Evolutionary conservation across 1,140 invertebrate genomes (phyloP).

Genomic region (Drusus annulatus): DNA sequence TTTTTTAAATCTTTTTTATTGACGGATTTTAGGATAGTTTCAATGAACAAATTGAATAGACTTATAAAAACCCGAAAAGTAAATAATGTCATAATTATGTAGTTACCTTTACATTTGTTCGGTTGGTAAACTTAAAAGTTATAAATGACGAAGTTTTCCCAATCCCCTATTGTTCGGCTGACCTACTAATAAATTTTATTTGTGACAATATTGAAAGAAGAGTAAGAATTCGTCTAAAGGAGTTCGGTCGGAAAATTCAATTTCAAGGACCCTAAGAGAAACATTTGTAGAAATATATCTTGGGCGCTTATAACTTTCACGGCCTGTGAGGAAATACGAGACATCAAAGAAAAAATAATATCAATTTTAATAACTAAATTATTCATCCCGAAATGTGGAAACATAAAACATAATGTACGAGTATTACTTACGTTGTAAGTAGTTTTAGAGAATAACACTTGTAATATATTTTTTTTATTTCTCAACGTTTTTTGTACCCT

Average conservation of each 20-base stretch:
- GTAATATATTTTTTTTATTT: too few species aligned
- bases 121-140: background rate
- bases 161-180: background rate
- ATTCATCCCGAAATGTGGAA: conserved; percentile 16
- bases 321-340: conserved; percentile 36
- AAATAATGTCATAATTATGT: too few species aligned
- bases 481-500: too few species aligned
- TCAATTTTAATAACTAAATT: conserved; percentile 13
- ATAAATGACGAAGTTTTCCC: conserved; percentile 5
- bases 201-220: conserved; percentile 10
- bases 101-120: too few species aligned
- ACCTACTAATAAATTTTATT: conserved; percentile 8
- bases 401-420: background rate
- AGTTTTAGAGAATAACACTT: too few species aligned
- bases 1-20: too few species aligned
- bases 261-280: conserved; percentile 41
- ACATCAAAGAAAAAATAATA: conserved; percentile 36
- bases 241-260: conserved; percentile 30
- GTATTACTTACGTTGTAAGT: too few species aligned
- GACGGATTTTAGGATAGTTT: too few species aligned
- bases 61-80: too few species aligned
- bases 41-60: too few species aligned
- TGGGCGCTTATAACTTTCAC: conserved; percentile 33
- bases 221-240: conserved; percentile 20
- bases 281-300: conserved; percentile 43